Evolutionary conservation across 2,113 vertebrate genomes (phyloP).

Genomic region (Campylomormyrus tamandua): DNA sequence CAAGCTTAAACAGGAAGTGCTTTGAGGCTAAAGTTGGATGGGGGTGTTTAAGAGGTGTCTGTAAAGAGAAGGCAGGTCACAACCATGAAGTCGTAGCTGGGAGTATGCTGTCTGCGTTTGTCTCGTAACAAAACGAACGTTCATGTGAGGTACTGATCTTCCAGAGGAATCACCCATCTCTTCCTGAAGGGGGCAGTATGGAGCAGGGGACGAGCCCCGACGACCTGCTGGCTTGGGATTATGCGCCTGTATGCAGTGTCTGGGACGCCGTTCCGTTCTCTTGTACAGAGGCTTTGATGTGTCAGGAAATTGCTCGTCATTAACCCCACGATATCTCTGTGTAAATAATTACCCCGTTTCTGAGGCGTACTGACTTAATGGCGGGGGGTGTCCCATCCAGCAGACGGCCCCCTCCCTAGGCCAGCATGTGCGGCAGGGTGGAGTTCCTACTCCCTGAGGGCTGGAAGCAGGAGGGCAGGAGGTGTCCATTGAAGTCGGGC

Average conservation of each 20-base stretch:
- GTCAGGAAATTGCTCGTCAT: background rate
- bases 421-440: background rate
- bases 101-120: background rate
- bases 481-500: background rate
- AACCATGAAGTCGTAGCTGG: background rate
- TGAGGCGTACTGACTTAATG: background rate
- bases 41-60: background rate
- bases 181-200: background rate
- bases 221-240: background rate
- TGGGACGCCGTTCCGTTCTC: background rate
- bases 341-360: background rate
- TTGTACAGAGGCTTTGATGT: background rate
- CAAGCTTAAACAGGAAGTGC: background rate
- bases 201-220: background rate
- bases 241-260: background rate
- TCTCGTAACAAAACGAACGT: background rate
- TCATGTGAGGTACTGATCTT: background rate
- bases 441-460: background rate
- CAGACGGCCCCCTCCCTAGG: background rate
- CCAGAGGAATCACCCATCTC: background rate
- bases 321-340: background rate
- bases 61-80: background rate
- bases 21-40: background rate
- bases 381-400: background rate
- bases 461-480: background rate